phyloP scores from a whole-genome alignment of 2,888 invertebrate genomes.

The Tiphia femorata region DNA sequence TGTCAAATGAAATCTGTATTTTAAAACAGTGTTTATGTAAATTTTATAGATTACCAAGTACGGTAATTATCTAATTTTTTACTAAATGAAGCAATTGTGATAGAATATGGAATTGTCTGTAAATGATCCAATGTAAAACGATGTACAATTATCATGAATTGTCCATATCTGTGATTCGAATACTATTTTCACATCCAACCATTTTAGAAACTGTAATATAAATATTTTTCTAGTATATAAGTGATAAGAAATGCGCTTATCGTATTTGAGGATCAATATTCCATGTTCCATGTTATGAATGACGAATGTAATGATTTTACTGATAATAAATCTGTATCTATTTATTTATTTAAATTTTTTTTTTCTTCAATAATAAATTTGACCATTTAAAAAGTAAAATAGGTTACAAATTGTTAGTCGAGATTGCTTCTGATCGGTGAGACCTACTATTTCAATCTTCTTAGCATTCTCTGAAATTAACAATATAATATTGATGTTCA shows the following conservation, averaged over 20 bases:
- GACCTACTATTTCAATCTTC: conserved; percentile 57
- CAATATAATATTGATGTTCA: conserved; percentile 8
- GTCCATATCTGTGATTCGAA: no score
- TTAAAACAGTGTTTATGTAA: no score
- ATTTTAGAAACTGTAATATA: neutral
- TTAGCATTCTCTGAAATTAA: conserved; percentile 60
- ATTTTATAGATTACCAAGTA: neutral
- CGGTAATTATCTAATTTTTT: neutral
- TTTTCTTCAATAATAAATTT: conserved; percentile 55
- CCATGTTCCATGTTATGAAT: no score
- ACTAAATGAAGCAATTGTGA: neutral
- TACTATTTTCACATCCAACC: neutral
- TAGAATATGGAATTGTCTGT: neutral
- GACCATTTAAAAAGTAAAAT: conserved; percentile 59
- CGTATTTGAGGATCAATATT: no score
- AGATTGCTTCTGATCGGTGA: conserved; percentile 53
- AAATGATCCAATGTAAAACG: neutral
- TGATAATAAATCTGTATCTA: conserved; percentile 3
- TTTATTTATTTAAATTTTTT: conserved; percentile 6
- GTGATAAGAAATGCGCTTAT: no score
- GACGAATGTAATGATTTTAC: neutral
- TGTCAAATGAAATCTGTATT: neutral
- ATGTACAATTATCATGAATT: neutral
- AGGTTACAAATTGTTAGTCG: conserved; percentile 64
- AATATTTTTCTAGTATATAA: neutral